Percentiles rank a stretch among this genome's conserved stretches.
These are phyloP conservation scores for Glomeris marginata DNA, from an alignment of 2,888 invertebrate genomes.

Conservation along the genomic window DNA sequence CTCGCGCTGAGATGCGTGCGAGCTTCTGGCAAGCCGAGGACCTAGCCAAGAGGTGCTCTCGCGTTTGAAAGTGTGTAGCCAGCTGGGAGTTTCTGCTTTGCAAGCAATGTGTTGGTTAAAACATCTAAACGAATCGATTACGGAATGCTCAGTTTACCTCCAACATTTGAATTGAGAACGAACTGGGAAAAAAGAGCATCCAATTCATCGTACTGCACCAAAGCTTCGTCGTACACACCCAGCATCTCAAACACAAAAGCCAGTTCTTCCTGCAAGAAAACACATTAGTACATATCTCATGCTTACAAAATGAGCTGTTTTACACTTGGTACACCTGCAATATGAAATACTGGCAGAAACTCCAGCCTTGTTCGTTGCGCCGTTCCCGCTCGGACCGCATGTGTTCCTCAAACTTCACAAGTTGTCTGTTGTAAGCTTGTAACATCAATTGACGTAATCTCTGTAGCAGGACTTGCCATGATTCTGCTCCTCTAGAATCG, in stretches of 20 bases:
- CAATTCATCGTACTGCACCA: constrained; percentile 92
- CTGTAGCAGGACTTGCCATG: constrained; percentile 70
- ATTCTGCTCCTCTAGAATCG: constrained; percentile 76
- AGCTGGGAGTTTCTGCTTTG: constrained; percentile 54
- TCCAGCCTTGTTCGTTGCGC: constrained; percentile 80
- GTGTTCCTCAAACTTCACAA: constrained; percentile 40
- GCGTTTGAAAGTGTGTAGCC: constrained; percentile 66
- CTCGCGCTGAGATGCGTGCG: constrained; percentile 26
- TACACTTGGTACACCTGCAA: constrained; percentile 47
- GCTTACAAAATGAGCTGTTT: neutral
- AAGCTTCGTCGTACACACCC: constrained; percentile 79
- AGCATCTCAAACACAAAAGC: constrained; percentile 90
- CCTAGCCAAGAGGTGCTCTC: constrained; percentile 73
- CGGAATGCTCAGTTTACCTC: constrained; percentile 35
- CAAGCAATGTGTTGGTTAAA: no score
- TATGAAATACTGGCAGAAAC: constrained; percentile 85
- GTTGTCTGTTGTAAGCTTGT: constrained; percentile 68
- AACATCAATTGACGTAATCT: constrained; percentile 69
- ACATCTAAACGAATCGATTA: no score
- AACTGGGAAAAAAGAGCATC: constrained; percentile 95
- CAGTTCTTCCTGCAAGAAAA: constrained; percentile 61
- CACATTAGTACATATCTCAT: constrained; percentile 3
- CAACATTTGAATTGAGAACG: constrained; percentile 79
- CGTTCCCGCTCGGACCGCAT: constrained; percentile 50
- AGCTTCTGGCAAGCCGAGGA: constrained; percentile 39